phyloP scores from a whole-genome alignment of 1,140 invertebrate genomes.

The Geopemphigus sp. region DNA sequence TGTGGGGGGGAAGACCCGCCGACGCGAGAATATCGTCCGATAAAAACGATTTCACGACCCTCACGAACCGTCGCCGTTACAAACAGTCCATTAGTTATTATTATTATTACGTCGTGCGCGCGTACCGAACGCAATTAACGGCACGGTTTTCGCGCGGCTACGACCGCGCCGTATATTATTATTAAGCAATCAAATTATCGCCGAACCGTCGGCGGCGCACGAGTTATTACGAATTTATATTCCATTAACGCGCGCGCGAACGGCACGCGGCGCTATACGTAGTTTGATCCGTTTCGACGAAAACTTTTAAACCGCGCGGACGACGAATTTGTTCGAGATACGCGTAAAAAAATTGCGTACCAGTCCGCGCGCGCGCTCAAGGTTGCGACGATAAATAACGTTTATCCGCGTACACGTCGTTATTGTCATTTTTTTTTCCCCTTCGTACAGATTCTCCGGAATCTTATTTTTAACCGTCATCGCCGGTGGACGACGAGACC shows the following conservation, averaged over 20 bases:
- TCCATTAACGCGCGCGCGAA: background rate
- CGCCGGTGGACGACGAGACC: background rate
- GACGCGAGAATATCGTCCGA: slow-evolving; percentile 6
- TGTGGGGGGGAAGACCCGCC: no score
- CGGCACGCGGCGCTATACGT: no score
- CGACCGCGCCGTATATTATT: no score
- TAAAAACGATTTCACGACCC: slow-evolving; percentile 34
- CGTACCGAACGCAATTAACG: no score
- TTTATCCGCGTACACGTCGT: background rate
- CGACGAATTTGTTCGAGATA: no score
- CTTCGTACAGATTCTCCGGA: background rate
- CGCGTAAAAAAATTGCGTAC: no score
- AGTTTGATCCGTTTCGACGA: no score
- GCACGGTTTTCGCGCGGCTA: no score
- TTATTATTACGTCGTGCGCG: no score
- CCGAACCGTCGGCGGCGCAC: no score
- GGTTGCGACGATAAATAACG: slow-evolving; percentile 15
- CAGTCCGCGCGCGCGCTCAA: background rate
- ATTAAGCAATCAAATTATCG: slow-evolving; percentile 24
- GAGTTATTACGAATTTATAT: no score
- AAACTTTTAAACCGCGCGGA: no score
- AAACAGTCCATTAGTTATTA: slow-evolving; percentile 16
- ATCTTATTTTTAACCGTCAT: background rate
- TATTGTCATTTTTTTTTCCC: background rate
- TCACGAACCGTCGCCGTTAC: slow-evolving; percentile 3